These are phyloP conservation scores for Xyrauchen texanus DNA, from an alignment of 2,113 vertebrate species.

Conservation along the genomic window DNA sequence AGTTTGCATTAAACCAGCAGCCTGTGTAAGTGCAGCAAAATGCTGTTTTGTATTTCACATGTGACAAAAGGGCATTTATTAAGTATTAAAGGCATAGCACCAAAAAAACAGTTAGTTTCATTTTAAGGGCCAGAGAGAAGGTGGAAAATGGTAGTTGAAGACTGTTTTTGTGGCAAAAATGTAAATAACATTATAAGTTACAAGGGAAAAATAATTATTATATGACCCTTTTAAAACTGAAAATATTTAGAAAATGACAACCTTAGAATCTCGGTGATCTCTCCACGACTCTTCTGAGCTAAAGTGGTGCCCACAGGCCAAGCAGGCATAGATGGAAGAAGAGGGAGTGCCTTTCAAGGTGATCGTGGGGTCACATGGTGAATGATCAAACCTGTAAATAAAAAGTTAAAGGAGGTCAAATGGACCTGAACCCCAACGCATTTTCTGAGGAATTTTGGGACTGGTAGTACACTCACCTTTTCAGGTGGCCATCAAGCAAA, in stretches of 20 bases:
- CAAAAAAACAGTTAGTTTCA: too few species aligned
- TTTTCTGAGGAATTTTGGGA: not conserved
- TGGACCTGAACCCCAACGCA: not conserved
- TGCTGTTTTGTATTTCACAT: too few species aligned
- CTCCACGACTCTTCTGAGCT: constrained; percentile 78
- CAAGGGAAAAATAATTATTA: not conserved
- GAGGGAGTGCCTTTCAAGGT: constrained; percentile 79
- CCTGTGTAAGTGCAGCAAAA: too few species aligned
- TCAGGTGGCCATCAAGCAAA: constrained; percentile 91
- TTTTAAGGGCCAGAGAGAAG: too few species aligned
- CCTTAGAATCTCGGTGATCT: constrained; percentile 83
- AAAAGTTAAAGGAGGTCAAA: not conserved
- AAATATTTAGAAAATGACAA: constrained; percentile 39
- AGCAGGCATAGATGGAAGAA: constrained; percentile 78
- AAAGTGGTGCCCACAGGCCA: constrained; percentile 82
- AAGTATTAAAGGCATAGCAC: too few species aligned
- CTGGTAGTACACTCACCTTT: constrained; percentile 75
- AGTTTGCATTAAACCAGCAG: too few species aligned
- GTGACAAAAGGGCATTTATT: too few species aligned
- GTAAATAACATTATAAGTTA: too few species aligned
- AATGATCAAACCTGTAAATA: constrained; percentile 90
- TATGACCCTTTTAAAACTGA: not conserved
- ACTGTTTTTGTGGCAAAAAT: too few species aligned
- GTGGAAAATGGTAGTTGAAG: too few species aligned
- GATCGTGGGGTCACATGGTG: constrained; percentile 92